A percentile compares a stretch with the other conserved stretches of the same genome.
These are phyloP conservation scores for Caenorhabditis angaria DNA, from an alignment of 2,888 invertebrate genomes.

Conservation along the genomic window DNA sequence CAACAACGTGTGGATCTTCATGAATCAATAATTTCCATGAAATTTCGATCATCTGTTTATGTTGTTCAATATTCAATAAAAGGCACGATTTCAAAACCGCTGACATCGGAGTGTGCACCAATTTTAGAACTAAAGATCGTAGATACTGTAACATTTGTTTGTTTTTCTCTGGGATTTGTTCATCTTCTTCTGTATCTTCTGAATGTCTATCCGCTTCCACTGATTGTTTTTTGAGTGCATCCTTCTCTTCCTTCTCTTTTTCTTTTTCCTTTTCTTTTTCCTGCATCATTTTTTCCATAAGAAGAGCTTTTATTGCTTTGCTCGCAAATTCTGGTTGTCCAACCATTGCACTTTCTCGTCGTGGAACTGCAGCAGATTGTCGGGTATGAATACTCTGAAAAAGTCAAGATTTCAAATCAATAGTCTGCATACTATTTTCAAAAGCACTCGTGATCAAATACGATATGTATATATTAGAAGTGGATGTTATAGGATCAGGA, in stretches of 20 bases:
- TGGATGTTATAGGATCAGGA: neutral
- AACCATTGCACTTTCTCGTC: constrained; percentile 70
- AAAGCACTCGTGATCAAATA: neutral
- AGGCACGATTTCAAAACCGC: constrained; percentile 88
- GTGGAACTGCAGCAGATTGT: constrained; percentile 58
- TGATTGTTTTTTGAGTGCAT: constrained; percentile 55
- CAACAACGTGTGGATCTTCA: constrained; percentile 79
- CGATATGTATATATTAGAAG: neutral
- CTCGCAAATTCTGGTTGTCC: constrained; percentile 67
- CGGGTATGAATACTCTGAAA: constrained; percentile 60
- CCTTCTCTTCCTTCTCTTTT: constrained; percentile 60
- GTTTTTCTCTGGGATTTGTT: constrained; percentile 42
- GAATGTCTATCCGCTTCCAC: constrained; percentile 47
- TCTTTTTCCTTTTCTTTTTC: constrained; percentile 67
- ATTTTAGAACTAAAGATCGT: constrained; percentile 59
- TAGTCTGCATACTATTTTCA: neutral
- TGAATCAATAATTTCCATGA: constrained; percentile 95
- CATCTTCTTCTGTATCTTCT: constrained; percentile 59
- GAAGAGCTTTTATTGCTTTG: constrained; percentile 64
- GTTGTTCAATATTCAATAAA: constrained; percentile 79
- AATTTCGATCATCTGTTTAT: constrained; percentile 82
- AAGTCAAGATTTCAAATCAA: neutral
- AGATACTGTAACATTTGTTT: constrained; percentile 51
- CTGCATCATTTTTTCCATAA: constrained; percentile 71
- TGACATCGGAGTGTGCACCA: constrained; percentile 87